phyloP scores from a whole-genome alignment of 2,888 invertebrate species.

The Operophtera brumata region DNA sequence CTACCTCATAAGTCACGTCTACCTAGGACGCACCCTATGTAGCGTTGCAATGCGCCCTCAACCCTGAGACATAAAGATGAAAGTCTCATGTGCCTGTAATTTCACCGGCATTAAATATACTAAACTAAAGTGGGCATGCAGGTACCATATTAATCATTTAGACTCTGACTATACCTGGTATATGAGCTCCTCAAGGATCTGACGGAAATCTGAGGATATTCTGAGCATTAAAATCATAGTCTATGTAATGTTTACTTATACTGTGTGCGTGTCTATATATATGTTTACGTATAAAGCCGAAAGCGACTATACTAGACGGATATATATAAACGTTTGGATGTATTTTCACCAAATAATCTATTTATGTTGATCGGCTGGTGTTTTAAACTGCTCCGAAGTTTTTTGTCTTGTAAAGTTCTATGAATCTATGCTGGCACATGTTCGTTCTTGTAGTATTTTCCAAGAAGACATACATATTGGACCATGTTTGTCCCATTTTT shows the following conservation, averaged over 20 bases:
- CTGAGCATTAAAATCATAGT: too few relatives aligned
- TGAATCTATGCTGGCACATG: neutral
- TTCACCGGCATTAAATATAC: too few relatives aligned
- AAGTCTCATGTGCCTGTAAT: too few relatives aligned
- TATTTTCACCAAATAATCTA: neutral
- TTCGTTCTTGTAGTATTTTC: constrained; percentile 13
- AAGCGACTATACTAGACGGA: constrained; percentile 42
- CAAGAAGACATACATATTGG: constrained; percentile 8
- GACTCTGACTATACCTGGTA: too few relatives aligned
- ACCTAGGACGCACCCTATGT: too few relatives aligned
- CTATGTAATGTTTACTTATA: constrained; percentile 50
- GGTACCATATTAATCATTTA: neutral
- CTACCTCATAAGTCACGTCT: too few relatives aligned
- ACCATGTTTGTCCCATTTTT: constrained; percentile 32
- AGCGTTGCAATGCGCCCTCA: too few relatives aligned
- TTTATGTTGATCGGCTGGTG: neutral
- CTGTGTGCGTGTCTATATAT: constrained; percentile 50
- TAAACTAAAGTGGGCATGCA: too few relatives aligned
- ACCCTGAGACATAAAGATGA: too few relatives aligned
- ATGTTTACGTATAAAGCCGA: constrained; percentile 45
- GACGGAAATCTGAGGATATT: too few relatives aligned
- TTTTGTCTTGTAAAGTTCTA: constrained; percentile 7
- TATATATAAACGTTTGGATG: neutral
- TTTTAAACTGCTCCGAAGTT: neutral
- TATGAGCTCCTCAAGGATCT: constrained; percentile 30